Conservation (phyloP, 2,113 vertebrate genomes). For the Xyliphius kryptos region DNA sequence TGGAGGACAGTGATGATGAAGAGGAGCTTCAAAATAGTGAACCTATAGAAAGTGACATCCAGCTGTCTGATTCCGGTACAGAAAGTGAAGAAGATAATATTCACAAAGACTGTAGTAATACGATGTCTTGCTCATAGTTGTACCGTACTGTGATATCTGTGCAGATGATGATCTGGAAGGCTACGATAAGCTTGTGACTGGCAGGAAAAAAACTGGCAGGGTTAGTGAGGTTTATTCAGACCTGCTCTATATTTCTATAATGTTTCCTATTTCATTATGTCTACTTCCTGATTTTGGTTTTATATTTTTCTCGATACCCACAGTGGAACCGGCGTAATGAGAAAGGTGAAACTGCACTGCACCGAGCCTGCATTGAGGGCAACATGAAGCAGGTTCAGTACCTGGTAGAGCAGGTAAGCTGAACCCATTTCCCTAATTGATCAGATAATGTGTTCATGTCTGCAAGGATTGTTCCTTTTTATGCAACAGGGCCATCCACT, state of each 20-base stretch:
- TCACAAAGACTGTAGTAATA: no score
- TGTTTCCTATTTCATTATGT: no score
- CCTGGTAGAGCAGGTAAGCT: conserved; percentile 77
- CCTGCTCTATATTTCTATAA: no score
- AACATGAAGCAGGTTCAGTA: conserved; percentile 69
- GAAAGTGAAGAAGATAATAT: no score
- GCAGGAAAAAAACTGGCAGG: conserved; percentile 59
- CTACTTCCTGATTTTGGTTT: no score
- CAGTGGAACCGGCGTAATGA: conserved; percentile 90
- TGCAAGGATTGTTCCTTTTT: no score
- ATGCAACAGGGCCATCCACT: conserved; percentile 86
- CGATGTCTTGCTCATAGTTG: no score
- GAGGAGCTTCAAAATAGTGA: conserved; percentile 66
- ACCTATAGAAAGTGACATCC: conserved; percentile 67
- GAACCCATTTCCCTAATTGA: no score
- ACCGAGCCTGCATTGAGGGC: conserved; percentile 87
- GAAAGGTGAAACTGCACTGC: conserved; percentile 81
- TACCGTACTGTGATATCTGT: no score
- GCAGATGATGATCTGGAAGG: conserved; percentile 72
- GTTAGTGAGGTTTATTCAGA: no score
- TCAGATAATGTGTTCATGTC: no score
- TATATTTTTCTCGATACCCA: no score
- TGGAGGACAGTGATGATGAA: conserved; percentile 56
- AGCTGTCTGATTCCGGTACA: conserved; percentile 81
- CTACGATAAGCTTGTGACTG: conserved; percentile 66